These are phyloP conservation scores for Sesamia nonagrioides DNA, from an alignment of 1,140 invertebrate genomes.

Conservation along the genomic window DNA sequence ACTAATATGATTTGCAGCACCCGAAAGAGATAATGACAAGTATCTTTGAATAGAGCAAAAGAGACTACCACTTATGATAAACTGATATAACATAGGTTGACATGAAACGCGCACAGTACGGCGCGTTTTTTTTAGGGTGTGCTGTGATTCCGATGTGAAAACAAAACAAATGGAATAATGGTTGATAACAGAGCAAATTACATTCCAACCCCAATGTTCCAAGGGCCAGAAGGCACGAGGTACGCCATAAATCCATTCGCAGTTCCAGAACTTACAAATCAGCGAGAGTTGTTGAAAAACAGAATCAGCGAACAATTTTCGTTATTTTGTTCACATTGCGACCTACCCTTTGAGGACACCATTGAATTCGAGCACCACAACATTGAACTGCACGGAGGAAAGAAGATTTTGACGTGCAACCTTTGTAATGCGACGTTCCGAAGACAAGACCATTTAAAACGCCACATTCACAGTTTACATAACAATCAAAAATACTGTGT, in stretches of 20 bases:
- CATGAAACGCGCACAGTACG: neutral
- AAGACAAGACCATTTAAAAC: conserved; percentile 68
- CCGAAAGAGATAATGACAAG: neutral
- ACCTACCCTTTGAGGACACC: conserved; percentile 53
- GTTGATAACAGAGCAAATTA: conserved; percentile 50
- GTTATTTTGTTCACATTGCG: conserved; percentile 54
- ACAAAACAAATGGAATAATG: conserved; percentile 47
- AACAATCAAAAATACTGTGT: conserved; percentile 54
- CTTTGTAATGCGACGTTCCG: conserved; percentile 61
- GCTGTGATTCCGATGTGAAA: neutral
- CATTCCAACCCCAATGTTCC: conserved; percentile 23
- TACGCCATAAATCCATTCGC: conserved; percentile 50
- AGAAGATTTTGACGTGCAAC: conserved; percentile 56
- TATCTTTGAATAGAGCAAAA: neutral
- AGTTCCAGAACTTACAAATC: neutral
- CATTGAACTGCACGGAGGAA: conserved; percentile 56
- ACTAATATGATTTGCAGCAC: neutral
- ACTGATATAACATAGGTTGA: neutral
- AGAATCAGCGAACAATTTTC: neutral
- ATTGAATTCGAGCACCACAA: conserved; percentile 62
- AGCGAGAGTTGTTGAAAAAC: neutral
- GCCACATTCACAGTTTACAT: conserved; percentile 67
- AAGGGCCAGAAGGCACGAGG: conserved; percentile 19
- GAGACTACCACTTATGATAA: neutral
- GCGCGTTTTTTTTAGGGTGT: neutral